Base-by-base conservation (phyloP, 2,888 invertebrate genomes). In the Stratiomys singularior region DNA sequence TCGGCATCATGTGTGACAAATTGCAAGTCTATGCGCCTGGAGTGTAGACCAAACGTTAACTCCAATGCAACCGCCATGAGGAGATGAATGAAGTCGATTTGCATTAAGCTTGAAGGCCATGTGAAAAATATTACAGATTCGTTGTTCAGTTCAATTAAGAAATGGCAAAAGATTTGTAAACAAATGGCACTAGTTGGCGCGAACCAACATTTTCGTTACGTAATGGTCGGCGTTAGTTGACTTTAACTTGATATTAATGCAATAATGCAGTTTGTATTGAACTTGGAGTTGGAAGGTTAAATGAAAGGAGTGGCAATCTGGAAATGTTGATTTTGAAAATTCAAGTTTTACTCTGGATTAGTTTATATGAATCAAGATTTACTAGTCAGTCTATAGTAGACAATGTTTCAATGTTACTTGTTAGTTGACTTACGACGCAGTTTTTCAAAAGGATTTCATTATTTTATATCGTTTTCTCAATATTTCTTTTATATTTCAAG, bases 111-210 rank as follows among this genome's bases (percentile, higher is more conserved):
- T 2, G 52, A 52, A 52, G 52, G 52, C 15, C 52, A 18, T 52
- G 52, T 15, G 37, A 37, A 52, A 52, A 52, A 52, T 52, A 52
- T 52, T 52, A 52, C 15, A 52, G 52, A 52, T 52, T 52, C 15
- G 15, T 18, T 18, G 52, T 52, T 52, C 52, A 52, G 52, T 18
- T 52, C 52, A 52, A 18, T 13, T 52, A 2, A 52, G n/a, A 52
- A 9, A 37, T 37, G 37, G 37, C 9, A 9, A 37, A 37, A 5
- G 52, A n/a, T 52, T 52, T n/a, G 52, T 18, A 52, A 52, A 52
- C 18, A 52, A 52, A 52, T 52, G 37, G 9, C 37, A 37, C 37
- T 37, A 37, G 37, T 52, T 52, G 4, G 15, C 52, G 52, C 18
- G 4, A 13, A 52, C 52, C n/a, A 52, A n/a, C 52, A 52, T 52